Evolutionary conservation across 2,888 invertebrate genomes (phyloP), one percentile per base, ranked within the genome.

Genomic region (Aphidius colemani): DNA sequence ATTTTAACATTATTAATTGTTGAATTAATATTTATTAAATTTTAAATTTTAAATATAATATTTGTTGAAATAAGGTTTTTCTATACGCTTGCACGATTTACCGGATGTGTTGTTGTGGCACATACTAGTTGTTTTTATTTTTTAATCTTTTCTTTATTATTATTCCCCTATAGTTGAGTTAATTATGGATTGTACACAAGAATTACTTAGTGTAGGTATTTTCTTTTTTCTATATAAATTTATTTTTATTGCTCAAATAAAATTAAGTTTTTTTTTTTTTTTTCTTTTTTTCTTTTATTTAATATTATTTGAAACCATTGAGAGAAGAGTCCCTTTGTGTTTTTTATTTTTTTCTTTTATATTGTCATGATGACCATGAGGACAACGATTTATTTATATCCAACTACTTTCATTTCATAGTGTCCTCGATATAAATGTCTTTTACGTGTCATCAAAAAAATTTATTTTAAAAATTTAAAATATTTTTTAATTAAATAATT

Each of bases 81-180:
- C 9, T 56, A 45, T 56, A 56, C 56, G 56, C 45, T 56, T 56
- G 6, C 56, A 18, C 45, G 56, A 56, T 7, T 13, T 45, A 30
- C 56, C 56, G 56, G 56, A 56, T 56, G 56, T 56, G 30, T 30
- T 30, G 30, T 30, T 30, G 56, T 56, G 56, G 56, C 44, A 44
- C 56, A 56, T 45, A 45, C 45, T 10, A 45, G 56, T 45, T 30
- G 46, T 57, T 30, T 30, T 30, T 30, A 18, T 18, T 4, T 30
- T 30, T 30, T 30, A 30, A 30, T 30, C 30, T 30, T 30, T 4
- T 30, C 45, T 10, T 45, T 13, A 44, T 7, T 43, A 10, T 57
- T 57, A 45, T 57, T 57, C 30, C 56, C 44, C 18, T 30, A n/a
- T n/a, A 18, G 45, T 57, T 10, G 7, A 30, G 7, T 13, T 45